Evolutionary conservation across 2,113 vertebrate genomes (phyloP), one percentile per base, ranked within the genome.

Genomic region (Tragelaphus strepsiceros): DNA sequence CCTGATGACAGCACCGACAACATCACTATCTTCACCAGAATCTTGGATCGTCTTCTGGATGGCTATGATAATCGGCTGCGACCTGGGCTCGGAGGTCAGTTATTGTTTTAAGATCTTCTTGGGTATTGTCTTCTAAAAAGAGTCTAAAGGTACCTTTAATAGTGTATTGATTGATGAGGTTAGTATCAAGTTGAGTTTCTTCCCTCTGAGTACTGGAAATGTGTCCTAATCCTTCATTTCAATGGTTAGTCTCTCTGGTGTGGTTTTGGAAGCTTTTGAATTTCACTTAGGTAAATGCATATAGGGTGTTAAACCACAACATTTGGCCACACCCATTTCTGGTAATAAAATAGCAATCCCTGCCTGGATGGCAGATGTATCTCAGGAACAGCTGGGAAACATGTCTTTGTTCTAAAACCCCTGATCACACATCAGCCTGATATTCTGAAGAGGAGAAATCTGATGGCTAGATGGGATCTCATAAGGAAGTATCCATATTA

Each of bases 11-110:
- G 99, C 97, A 99, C 99, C 86, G 99, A 99, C 98, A 99, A 99
- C 98, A 99, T 99, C 98, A 99, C 99, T 91, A 99, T 99, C 96
- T 99, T 99, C 97, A 99, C 99, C 14, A 99, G 99, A 92, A 99
- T 99, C 98, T 98, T 99, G 71, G 99, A 99, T 98, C 98, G 99
- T 95, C 99, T 99, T 97, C 80, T 99, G 98, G 99, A 99, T 81
- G 99, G 99, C 53, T 99, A 99, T 3, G 99, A 99, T 99, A 99
- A 99, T 98, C 98, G 99, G 85, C 99, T 99, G 93, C 98, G 99
- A 95, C 99, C 99, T 0, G 99, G 99, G 6, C 99, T 99, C 16
- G 99, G 99, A 98, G 99, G 99, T 99, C 88, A 99, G 98, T 97
- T 28, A 61, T 22, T 77, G 30, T 62, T 82, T 64, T 49, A 78